Percentiles rank a stretch among this genome's conserved stretches.
Conservation (phyloP, 2,113 vertebrate genomes). For the Hiodon tergisus region DNA sequence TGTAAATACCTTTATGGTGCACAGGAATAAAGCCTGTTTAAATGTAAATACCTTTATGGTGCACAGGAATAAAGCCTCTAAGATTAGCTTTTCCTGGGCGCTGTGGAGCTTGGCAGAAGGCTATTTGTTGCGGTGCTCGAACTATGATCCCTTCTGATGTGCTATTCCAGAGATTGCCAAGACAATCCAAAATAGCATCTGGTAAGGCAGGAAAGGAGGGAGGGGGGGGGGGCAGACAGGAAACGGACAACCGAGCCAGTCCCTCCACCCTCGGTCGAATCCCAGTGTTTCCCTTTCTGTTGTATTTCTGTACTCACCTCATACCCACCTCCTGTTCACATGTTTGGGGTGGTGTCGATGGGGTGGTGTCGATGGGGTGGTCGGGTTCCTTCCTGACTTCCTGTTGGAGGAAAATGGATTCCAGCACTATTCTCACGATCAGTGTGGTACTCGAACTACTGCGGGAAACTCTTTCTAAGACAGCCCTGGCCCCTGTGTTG, state of each 20-base stretch:
- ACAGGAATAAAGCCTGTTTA: too few species aligned
- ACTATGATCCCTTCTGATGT: background rate
- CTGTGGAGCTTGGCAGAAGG: background rate
- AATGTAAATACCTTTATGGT: background rate
- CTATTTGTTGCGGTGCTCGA: background rate
- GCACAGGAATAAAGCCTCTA: background rate
- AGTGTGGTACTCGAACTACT: too few species aligned
- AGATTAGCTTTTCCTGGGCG: background rate
- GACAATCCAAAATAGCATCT: conserved; percentile 10
- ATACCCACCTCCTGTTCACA: background rate
- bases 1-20: too few species aligned
- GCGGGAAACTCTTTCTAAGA: too few species aligned
- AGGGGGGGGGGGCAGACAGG: background rate
- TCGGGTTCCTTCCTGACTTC: background rate
- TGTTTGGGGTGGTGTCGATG: background rate
- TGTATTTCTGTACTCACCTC: background rate
- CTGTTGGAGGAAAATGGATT: background rate
- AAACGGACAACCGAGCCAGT: background rate
- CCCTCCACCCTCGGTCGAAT: background rate
- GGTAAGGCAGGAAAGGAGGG: conserved; percentile 1
- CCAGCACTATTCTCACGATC: background rate
- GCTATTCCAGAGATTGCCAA: conserved; percentile 3
- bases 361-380: background rate
- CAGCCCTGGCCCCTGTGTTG: too few species aligned
- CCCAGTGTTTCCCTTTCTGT: background rate